Evolutionary conservation across 1,140 invertebrate species (phyloP).

Genomic region (Araneus ventricosus): DNA sequence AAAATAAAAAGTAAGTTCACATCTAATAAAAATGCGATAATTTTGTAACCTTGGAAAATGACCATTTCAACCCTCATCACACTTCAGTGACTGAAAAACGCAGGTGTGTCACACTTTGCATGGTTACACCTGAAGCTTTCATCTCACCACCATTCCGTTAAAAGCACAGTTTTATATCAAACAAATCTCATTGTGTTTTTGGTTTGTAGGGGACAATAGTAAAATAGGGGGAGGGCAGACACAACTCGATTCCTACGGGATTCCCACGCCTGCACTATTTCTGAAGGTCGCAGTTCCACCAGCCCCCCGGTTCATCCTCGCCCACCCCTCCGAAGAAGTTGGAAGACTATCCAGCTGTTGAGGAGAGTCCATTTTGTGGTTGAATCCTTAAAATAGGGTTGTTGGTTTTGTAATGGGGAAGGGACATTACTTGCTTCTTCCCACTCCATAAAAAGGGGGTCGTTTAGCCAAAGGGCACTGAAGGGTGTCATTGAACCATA

Average conservation of each 20-base stretch:
- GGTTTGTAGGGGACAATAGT: background rate
- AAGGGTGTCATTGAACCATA: background rate
- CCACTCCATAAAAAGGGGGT: background rate
- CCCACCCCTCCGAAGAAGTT: conserved; percentile 8
- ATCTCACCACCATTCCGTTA: conserved; percentile 5
- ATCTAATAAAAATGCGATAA: too few species aligned
- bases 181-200: conserved; percentile 16
- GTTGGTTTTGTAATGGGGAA: background rate
- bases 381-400: background rate
- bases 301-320: background rate
- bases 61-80: background rate
- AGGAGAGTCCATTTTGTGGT: conserved; percentile 58
- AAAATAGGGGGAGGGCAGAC: background rate
- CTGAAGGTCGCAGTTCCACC: background rate
- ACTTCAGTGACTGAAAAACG: background rate
- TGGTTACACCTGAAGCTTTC: background rate
- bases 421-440: background rate
- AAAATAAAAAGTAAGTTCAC: background rate
- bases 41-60: background rate
- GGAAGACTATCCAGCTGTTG: too few species aligned
- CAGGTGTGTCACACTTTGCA: conserved; percentile 9
- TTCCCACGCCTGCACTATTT: conserved; percentile 66
- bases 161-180: conserved; percentile 47
- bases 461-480: background rate
- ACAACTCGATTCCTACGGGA: background rate